These are phyloP conservation scores for Ferdinandea cuprea DNA, from an alignment of 2,888 invertebrate genomes.

Conservation along the genomic window DNA sequence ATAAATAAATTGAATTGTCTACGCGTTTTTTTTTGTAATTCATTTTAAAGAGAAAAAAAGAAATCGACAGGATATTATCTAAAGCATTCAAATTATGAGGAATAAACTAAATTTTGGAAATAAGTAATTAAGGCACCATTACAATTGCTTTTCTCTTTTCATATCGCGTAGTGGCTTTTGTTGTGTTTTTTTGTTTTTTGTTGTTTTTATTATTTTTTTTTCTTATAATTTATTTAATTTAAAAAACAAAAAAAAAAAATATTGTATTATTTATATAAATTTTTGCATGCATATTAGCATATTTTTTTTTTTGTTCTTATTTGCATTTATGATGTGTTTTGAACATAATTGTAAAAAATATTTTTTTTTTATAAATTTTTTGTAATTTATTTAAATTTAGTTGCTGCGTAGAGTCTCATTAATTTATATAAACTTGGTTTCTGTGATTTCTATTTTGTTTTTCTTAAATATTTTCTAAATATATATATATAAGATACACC, in stretches of 20 bases:
- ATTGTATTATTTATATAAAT: conserved; percentile 53
- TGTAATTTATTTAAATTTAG: conserved; percentile 76
- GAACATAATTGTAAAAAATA: conserved; percentile 74
- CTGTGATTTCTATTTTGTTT: conserved; percentile 54
- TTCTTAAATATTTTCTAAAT: conserved; percentile 67
- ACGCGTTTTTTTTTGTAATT: conserved; percentile 45
- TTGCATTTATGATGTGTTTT: conserved; percentile 35
- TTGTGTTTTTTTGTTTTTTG: conserved; percentile 66
- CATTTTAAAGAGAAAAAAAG: conserved; percentile 63
- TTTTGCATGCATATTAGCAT: conserved; percentile 48
- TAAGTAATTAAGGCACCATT: conserved; percentile 83
- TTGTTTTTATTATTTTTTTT: too few relatives aligned
- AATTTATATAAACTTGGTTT: conserved; percentile 54
- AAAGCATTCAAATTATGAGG: conserved; percentile 20
- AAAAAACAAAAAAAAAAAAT: conserved; percentile 59
- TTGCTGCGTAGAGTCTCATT: conserved; percentile 75
- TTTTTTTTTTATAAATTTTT: conserved; percentile 75
- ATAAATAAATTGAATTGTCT: conserved; percentile 54
- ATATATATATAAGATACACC: conserved; percentile 75
- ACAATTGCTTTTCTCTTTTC: conserved; percentile 81
- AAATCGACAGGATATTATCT: conserved; percentile 48
- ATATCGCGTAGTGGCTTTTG: conserved; percentile 69
- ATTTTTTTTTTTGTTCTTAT: conserved; percentile 15
- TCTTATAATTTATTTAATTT: conserved; percentile 77
- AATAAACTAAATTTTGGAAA: conserved; percentile 75